Base-by-base conservation (phyloP, 2,888 invertebrate species). In the Amphipoea lucens region DNA sequence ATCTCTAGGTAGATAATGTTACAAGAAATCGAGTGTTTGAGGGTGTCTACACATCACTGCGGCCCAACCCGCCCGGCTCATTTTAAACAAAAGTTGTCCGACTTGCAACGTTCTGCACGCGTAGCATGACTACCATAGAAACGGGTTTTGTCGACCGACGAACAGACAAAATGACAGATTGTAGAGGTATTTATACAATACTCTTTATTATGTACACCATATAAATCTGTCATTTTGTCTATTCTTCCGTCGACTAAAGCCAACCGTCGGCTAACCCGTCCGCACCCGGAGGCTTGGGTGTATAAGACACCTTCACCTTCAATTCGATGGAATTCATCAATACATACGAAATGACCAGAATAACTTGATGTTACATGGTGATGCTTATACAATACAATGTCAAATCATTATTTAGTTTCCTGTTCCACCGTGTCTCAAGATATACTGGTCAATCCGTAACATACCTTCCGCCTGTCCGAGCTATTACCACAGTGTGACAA, bases 1-100 rank as follows among this genome's bases (percentile, higher is more conserved):
- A 84, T 84, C 81, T 84, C 71, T 72, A 40, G 69, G 20, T 74
- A 73, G 85, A 74, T 70, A 80, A 85, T 66, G 60, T 70, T 80
- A 85, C 45, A 84, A 40, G 2, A 4, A 51, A 40, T 65, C 36
- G 68, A 3, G 29, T 65, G 11, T 40, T 65, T 63, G 20, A 9
- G 63, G 9, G 17, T 62, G 36, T 63, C 36, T 63, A 63, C 20
- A 63, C 7, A 36, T 36, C 7, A 36, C 29, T 62, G 62, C 29
- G 14, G 6, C 29, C 5, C 14, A 7, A 29, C 7, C 36, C 36
- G 36, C 6, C 29, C 12, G 29, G 29, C 14, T 29, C 9, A 17
- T 62, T 17, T 29, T 6, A 14, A 29, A 62, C 14, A 29, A 14
- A 29, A n/a, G 2, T 14, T 2, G 29, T 36, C 62, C 29, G 17